phyloP scores from a whole-genome alignment of 2,113 vertebrate species.

The Nothobranchius kuhntae region DNA sequence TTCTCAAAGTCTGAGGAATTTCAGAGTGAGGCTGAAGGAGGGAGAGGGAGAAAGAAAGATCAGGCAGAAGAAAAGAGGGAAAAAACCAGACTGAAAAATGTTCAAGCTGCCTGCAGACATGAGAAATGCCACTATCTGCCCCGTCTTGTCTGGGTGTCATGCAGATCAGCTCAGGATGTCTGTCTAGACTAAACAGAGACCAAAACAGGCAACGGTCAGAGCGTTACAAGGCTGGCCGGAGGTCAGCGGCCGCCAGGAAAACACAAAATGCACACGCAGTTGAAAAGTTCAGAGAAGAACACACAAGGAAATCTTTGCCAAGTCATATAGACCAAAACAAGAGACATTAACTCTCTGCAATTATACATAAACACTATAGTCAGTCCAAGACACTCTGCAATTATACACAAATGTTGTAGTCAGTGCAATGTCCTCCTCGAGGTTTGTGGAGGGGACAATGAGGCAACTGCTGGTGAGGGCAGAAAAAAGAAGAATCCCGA shows the following conservation, averaged over 20 bases:
- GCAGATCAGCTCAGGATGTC: constrained; percentile 75
- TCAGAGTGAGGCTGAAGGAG: constrained; percentile 51
- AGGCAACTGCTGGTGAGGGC: constrained; percentile 33
- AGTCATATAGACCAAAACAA: constrained; percentile 26
- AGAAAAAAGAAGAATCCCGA: constrained; percentile 19
- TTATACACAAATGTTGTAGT: constrained; percentile 47
- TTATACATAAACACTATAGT: constrained; percentile 45
- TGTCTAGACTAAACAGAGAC: constrained; percentile 78
- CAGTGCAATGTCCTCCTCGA: constrained; percentile 8
- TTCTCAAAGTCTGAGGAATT: constrained; percentile 70
- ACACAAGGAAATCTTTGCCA: constrained; percentile 17
- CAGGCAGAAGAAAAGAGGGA: constrained; percentile 24
- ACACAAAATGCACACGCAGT: constrained; percentile 33
- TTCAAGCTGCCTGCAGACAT: constrained; percentile 73
- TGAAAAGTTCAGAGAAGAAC: neutral
- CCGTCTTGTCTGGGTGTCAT: constrained; percentile 73
- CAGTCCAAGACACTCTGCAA: constrained; percentile 38
- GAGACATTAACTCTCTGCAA: constrained; percentile 42
- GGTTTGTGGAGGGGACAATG: constrained; percentile 34
- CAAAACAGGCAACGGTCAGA: constrained; percentile 65
- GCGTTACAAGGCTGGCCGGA: constrained; percentile 62
- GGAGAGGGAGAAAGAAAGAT: constrained; percentile 42
- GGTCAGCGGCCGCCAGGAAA: constrained; percentile 61
- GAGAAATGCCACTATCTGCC: constrained; percentile 73
- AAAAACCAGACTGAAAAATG: constrained; percentile 32